Base-by-base conservation (phyloP, 2,113 vertebrate genomes). In the Hydrolagus affinis region DNA sequence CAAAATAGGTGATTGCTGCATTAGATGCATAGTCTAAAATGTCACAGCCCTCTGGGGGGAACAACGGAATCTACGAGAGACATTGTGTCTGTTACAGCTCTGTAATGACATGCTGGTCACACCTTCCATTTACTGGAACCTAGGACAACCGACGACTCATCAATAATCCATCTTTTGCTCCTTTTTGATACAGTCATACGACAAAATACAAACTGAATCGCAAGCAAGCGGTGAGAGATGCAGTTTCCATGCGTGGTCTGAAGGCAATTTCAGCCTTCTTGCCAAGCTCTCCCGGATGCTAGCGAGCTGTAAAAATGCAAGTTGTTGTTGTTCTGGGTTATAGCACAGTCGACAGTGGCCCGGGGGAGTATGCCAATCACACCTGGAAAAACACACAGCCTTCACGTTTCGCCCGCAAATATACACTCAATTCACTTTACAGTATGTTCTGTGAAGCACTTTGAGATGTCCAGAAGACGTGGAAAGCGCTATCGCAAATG, bases 121-220 rank as follows among this genome's bases (percentile, higher is more conserved):
- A 62, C 77, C 32, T 75, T 56, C 72, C 23, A 23, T 64, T 62
- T 80, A 60, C 77, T 80, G 6, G 23, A 80, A n/a, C 59, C 77
- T 62, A 15, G n/a, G 19, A 64, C 14, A 28, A 25, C 23, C 64
- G 77, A 62, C 23, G 64, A 17, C 59, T 80, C 77, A 80, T 64
- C 77, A 80, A 64, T 80, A 80, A 80, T 80, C 77, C 59, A 80
- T 64, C 77, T 64, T 80, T 80, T 8, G 23, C 64, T 78, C 23
- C 59, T 80, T 80, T 75, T 44, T 62, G 11, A 66, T 64, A 17
- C 23, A 28, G 59, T 64, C 59, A 64, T 19, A 62, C 59, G 15
- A 28, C 59, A n/a, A 80, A 19, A 64, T 80, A 80, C 57, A 60
- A 66, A 80, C 77, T 80, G 11, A 78, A 78, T 78, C 30, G 30